Base-by-base conservation (phyloP, 2,113 vertebrate species). In the Penelope pileata region DNA sequence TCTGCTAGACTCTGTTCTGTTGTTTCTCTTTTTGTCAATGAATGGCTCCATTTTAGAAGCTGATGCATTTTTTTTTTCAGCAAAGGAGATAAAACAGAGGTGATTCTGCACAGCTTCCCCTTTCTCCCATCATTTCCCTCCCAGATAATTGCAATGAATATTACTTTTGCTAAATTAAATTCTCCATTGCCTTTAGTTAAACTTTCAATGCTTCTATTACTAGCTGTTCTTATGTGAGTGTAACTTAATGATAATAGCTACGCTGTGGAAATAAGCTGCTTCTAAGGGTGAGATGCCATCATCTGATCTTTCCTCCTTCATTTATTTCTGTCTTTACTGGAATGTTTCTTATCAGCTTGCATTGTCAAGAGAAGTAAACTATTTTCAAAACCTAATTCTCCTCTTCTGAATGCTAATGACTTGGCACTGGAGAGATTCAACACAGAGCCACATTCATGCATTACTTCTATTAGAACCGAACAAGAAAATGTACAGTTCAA, bases 291-390 rank as follows among this genome's bases (percentile, higher is more conserved):
- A 88, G 47, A 54, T 59, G 80, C 74, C 86, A 91, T 72, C 64
- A 68, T 70, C 42, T 78, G 62, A 43, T 82, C 47, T 66, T 87
- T 87, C 36, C 80, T 59, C 67, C 68, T 73, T 58, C n/a, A 54
- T 56, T 80, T 86, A 42, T 93, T 87, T 90, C 54, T 92, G 58
- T 86, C 79, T 88, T 68, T 69, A 27, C 69, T 91, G 53, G 90
- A 96, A 86, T 90, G 23, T 70, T 86, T 94, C 73, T 92, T 95
- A 94, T 93, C 96, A 91, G 60, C 72, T 82, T 85, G 69, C 63
- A 23, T 95, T 96, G 89, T 93, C 91, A 94, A 83, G 90, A 97
- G 73, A 95, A 91, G 88, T 73, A 91, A 59, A 86, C 66, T 74
- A 82, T 83, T 90, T 17, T 5, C 63, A 67, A 90, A 94, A 85